Evolutionary conservation across 2,113 vertebrate species (phyloP).

Genomic region (Carassius gibelio): DNA sequence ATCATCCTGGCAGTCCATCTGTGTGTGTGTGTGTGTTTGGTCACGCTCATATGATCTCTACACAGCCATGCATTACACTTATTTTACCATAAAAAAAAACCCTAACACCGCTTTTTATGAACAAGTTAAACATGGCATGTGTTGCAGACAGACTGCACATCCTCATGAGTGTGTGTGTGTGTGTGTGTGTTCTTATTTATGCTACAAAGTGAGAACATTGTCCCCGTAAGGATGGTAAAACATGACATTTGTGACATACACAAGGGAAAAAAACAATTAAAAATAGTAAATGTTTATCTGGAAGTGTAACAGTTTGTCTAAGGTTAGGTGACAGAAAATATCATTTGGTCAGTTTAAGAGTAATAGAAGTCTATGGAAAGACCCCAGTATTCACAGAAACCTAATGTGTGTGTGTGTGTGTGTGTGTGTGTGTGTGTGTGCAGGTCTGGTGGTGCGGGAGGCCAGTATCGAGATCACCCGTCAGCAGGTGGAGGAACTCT

Average conservation of each 20-base stretch:
- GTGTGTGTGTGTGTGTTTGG: neutral
- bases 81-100: neutral
- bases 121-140: neutral
- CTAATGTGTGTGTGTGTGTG: neutral
- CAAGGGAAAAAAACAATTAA: no score
- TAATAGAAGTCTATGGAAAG: no score
- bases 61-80: neutral
- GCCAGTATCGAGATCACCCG: conserved; percentile 98
- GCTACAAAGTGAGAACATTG: no score
- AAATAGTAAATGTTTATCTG: no score
- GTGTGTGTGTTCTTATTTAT: no score
- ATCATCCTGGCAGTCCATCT: conserved; percentile 39
- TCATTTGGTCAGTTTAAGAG: no score
- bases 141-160: neutral
- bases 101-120: neutral
- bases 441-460: conserved; percentile 94
- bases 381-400: no score
- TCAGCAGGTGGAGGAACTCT: conserved; percentile 96
- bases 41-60: neutral
- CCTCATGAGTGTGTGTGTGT: neutral
- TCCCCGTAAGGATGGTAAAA: no score
- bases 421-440: conserved; percentile 9
- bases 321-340: no score
- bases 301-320: no score
- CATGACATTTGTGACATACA: no score